Base-by-base conservation (phyloP, 2,113 vertebrate species). In the Cricetomys ansorgei region DNA sequence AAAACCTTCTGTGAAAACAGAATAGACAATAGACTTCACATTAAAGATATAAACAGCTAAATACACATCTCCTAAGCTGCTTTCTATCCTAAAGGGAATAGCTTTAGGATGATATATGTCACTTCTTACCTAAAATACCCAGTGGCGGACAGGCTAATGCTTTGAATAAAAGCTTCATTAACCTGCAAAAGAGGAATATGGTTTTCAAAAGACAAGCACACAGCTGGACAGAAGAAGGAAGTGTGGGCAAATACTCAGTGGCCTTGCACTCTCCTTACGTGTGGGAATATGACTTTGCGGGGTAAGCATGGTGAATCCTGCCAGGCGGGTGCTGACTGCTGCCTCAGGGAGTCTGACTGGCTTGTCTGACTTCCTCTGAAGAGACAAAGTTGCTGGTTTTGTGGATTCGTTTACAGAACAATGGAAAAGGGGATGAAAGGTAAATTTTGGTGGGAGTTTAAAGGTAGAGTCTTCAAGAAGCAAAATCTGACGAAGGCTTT, bases 121-220 rank as follows among this genome's bases (percentile, higher is more conserved):
- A 55, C 16, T 72, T 79, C 92, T 92, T 98, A 99, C 99, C 98
- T 99, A 97, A 98, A 98, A 97, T 98, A 99, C 96, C 99, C 99
- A 81, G 99, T 99, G 21, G 99, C 98, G 50, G 99, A 99, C 50
- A 99, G 97, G 94, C 96, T 99, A 96, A 99, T 98, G 72, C 98
- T 99, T 87, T 99, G 95, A 57, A 98, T 62, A 96, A 98, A 99
- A 19, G 99, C 99, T 87, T 95, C 94, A 17, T 79, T 97, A 96
- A 99, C 94, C 99, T 99, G 96, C 43, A 98, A 72, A 96, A 96
- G 45, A 88, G 50, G 27, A 96, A 91, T n/a, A 69, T 34, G 23
- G 19, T 50, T 65, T 73, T 91, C 34, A 83, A 88, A 94, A 55
- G 55, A 85, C 72, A 73, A 7, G 73, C 95, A 81, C 34, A 48